Evolutionary conservation across 2,113 vertebrate species (phyloP).

Genomic region (Oxygymnocypris stewartii): DNA sequence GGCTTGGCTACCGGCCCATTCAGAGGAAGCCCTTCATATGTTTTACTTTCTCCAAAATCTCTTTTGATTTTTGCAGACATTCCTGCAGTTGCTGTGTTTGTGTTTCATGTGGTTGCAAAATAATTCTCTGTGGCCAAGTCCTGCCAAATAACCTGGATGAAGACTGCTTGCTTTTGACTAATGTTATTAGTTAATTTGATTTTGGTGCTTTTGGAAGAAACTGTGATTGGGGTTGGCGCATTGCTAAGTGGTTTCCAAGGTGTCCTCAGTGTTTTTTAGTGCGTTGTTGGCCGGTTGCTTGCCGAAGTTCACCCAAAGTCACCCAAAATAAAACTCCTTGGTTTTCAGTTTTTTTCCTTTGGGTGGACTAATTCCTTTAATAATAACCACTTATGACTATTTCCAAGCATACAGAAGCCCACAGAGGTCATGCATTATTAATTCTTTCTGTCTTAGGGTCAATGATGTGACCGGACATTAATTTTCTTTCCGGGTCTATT

Average conservation of each 20-base stretch:
- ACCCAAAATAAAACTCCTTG: background rate
- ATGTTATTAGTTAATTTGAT: constrained; percentile 1
- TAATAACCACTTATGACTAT: background rate
- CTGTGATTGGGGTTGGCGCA: background rate
- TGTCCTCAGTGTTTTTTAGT: background rate
- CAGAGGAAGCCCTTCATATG: constrained; percentile 48
- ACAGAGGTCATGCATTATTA: background rate
- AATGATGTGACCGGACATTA: background rate
- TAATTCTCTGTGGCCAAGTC: background rate
- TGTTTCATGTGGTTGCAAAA: constrained; percentile 10
- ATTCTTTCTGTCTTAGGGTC: background rate
- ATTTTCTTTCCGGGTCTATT: background rate
- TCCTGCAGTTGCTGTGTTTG: constrained; percentile 13
- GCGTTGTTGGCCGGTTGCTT: background rate
- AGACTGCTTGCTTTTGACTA: background rate
- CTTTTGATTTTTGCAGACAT: constrained; percentile 51
- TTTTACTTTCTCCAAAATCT: constrained; percentile 54
- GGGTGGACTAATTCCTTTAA: background rate
- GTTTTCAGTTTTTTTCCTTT: background rate
- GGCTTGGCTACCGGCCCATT: constrained; percentile 43
- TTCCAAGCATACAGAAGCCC: background rate
- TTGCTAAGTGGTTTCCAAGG: background rate
- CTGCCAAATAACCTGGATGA: background rate
- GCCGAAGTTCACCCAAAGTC: background rate
- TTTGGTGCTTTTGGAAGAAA: background rate